Evolutionary conservation across 2,113 vertebrate genomes (phyloP).

Genomic region (Porphyrio hochstetteri): DNA sequence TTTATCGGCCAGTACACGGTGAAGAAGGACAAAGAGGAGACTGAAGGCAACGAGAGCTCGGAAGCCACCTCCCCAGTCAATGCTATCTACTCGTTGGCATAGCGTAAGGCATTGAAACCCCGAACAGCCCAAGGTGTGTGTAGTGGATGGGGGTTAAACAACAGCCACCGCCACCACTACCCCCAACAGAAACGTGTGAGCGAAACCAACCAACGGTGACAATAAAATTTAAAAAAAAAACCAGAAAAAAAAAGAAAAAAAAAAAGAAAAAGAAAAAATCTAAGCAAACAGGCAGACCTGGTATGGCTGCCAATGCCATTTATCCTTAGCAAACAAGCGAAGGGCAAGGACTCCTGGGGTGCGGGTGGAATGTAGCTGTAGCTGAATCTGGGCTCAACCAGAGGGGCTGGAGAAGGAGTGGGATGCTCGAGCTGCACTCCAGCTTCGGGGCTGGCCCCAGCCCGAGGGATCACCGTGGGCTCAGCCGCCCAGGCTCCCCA

Average conservation of each 20-base stretch:
- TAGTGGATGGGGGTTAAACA: conserved; percentile 24
- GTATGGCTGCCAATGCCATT: conserved; percentile 44
- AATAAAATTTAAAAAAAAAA: not conserved
- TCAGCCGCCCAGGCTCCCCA: rapidly evolving
- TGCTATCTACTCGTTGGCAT: conserved; percentile 95
- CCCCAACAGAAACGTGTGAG: not conserved
- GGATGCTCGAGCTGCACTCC: not conserved
- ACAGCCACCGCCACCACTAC: not conserved
- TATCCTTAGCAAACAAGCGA: conserved; percentile 56
- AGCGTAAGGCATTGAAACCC: conserved; percentile 21
- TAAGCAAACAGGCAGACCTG: conserved; percentile 3
- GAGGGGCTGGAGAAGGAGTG: not conserved
- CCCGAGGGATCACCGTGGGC: not conserved
- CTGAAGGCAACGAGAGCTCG: conserved; percentile 97
- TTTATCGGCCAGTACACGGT: conserved; percentile 99
- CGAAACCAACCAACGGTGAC: not conserved
- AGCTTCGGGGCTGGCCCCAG: not conserved
- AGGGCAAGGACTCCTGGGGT: not conserved
- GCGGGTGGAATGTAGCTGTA: not conserved
- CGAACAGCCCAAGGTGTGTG: not conserved
- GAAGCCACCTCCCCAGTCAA: conserved; percentile 98
- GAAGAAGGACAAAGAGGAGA: conserved; percentile 99
- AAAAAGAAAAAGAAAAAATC: not conserved
- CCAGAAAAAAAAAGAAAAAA: not conserved
- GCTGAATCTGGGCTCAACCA: conserved; percentile 15